phyloP scores from a whole-genome alignment of 2,888 invertebrate genomes.

The Caenorhabditis sulstoni region DNA sequence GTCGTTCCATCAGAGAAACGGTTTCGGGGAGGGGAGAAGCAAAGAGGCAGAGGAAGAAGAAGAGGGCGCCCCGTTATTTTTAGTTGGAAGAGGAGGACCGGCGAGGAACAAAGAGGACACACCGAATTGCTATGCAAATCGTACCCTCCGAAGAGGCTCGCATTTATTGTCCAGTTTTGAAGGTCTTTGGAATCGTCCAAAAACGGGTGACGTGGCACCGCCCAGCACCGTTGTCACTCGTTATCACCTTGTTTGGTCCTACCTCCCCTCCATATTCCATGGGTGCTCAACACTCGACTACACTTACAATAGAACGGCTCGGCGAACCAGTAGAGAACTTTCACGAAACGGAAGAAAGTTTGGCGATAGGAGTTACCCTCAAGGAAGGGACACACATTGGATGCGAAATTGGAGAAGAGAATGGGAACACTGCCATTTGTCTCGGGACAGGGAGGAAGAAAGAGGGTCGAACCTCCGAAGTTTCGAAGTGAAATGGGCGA shows the following conservation, averaged over 20 bases:
- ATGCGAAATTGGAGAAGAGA: background rate
- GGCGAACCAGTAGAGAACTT: background rate
- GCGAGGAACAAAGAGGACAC: conserved; percentile 51
- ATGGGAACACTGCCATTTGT: background rate
- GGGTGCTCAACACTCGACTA: conserved; percentile 4
- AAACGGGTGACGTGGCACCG: conserved; percentile 34
- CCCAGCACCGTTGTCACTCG: conserved; percentile 19
- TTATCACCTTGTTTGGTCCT: conserved; percentile 44
- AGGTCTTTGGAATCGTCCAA: conserved; percentile 16
- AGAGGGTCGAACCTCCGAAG: conserved; percentile 34
- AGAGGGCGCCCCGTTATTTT: conserved; percentile 46
- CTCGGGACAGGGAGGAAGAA: background rate
- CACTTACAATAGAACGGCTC: background rate
- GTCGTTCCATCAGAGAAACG: conserved; percentile 37
- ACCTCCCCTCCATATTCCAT: background rate
- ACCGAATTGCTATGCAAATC: conserved; percentile 58
- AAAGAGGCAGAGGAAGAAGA: conserved; percentile 20
- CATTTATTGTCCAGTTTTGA: conserved; percentile 49
- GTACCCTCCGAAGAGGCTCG: conserved; percentile 31
- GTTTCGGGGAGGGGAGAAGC: conserved; percentile 24
- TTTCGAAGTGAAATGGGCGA: conserved; percentile 27
- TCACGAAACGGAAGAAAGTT: background rate
- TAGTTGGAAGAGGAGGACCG: conserved; percentile 45
- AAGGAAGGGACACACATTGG: background rate
- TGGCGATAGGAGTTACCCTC: too few relatives aligned